These are phyloP conservation scores for Dryadula phaetusa DNA, from an alignment of 2,888 invertebrate species.

Conservation along the genomic window DNA sequence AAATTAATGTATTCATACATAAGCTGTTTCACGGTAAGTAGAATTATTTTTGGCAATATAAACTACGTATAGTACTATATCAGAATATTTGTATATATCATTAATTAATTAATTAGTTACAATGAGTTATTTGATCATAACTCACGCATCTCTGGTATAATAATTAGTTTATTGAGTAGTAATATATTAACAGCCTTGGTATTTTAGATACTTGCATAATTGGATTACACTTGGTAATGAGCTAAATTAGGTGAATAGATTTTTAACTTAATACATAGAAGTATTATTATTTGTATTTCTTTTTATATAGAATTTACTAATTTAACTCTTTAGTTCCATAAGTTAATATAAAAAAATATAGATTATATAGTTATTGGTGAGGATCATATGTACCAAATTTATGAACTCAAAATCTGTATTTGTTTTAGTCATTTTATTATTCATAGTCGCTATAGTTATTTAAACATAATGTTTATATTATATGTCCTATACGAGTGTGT, in stretches of 20 bases:
- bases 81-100: not conserved
- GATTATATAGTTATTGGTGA: too few species aligned
- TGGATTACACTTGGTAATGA: slow-evolving; percentile 20
- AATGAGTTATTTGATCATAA: slow-evolving; percentile 13
- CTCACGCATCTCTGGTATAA: slow-evolving; percentile 7
- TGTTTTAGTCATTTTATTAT: too few species aligned
- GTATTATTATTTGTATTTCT: not conserved
- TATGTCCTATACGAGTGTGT: not conserved
- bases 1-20: too few species aligned
- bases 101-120: slow-evolving; percentile 26
- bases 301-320: too few species aligned
- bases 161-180: slow-evolving; percentile 38
- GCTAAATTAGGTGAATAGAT: not conserved
- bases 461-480: not conserved
- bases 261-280: not conserved
- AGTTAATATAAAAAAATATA: too few species aligned
- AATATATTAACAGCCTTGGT: slow-evolving; percentile 35
- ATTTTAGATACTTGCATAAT: slow-evolving; percentile 28
- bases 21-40: too few species aligned
- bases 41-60: not conserved
- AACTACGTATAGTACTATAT: not conserved
- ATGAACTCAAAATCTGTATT: too few species aligned
- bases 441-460: not conserved
- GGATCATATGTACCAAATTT: too few species aligned
- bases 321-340: too few species aligned